These are phyloP conservation scores for Mugil cephalus DNA, from an alignment of 2,113 vertebrate species.

Conservation along the genomic window DNA sequence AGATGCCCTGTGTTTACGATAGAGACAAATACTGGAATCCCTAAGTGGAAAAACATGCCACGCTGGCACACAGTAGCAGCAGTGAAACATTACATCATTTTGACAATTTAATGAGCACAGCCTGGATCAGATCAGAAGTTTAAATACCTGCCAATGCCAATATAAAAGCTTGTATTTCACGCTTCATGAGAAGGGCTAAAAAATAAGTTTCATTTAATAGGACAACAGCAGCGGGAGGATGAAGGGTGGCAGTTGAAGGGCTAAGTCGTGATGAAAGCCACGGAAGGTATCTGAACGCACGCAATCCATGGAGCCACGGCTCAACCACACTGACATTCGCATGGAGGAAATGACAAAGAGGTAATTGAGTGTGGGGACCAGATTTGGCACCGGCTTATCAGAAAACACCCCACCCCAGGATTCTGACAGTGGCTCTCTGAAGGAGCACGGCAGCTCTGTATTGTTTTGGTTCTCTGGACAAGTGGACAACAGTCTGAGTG, in stretches of 20 bases:
- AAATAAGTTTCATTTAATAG: constrained; percentile 65
- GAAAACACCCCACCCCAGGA: constrained; percentile 49
- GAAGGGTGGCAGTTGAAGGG: constrained; percentile 47
- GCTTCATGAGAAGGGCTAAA: constrained; percentile 69
- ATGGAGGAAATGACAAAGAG: constrained; percentile 67
- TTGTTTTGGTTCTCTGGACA: constrained; percentile 48
- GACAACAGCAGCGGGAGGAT: constrained; percentile 59
- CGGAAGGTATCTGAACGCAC: constrained; percentile 50
- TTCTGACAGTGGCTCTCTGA: constrained; percentile 41
- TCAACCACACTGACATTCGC: constrained; percentile 54
- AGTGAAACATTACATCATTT: constrained; percentile 73
- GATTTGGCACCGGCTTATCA: constrained; percentile 60
- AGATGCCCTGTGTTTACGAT: constrained; percentile 77
- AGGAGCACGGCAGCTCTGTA: constrained; percentile 44
- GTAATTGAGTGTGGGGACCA: constrained; percentile 51
- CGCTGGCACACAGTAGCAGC: constrained; percentile 70
- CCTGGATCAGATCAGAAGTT: constrained; percentile 76
- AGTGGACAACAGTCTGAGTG: constrained; percentile 58
- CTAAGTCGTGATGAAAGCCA: constrained; percentile 54
- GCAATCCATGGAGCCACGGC: constrained; percentile 46
- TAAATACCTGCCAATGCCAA: constrained; percentile 75
- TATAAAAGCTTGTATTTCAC: constrained; percentile 73
- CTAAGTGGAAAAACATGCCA: constrained; percentile 79
- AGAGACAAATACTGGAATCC: constrained; percentile 75
- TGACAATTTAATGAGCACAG: constrained; percentile 73